Base-by-base conservation (phyloP, 2,113 vertebrate species). In the rabbit (Oryctolagus cuniculus) region DNA sequence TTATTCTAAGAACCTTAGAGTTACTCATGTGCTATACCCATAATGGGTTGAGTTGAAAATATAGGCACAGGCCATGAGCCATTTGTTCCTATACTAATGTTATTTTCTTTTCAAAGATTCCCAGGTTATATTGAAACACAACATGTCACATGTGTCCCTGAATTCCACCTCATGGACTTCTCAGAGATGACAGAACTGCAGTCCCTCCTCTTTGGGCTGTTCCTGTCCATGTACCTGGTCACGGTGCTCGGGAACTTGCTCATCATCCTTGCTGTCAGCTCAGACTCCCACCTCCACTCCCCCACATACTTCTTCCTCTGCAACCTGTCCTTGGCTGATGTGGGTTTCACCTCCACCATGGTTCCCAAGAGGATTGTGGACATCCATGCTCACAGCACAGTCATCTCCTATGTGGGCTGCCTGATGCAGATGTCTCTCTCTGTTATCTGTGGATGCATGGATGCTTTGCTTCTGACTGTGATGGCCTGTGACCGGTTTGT, bases 111-210 rank as follows among this genome's bases (percentile, higher is more conserved):
- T n/a, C n/a, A n/a, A n/a, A n/a, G n/a, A n/a, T n/a, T n/a, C n/a
- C n/a, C n/a, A n/a, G n/a, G n/a, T n/a, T n/a, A n/a, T n/a, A 79
- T 1, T 73, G 82, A 94, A 49, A n/a, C 8, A 67, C 44, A 67
- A 58, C 58, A 87, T 51, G 15, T 74, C 66, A 90, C 66, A 73
- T 44, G 8, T 29, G 8, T 91, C 44, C 38, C 73, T 49, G 81
- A 94, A 79, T 90, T 90, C n/a, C 10, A 61, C 29, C 86, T 89
- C 36, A 49, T 63, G 63, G 44, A 29, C 16, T 36, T 94, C 87
- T 79, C 69, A 16, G 77, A 91, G 7, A 38, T 38, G 29, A 87
- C 51, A 36, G 75, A 16, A 21, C 16, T 82, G 11, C 83, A 91
- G 11, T 58, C 75, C 5, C 8, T 91, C 8, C 29, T 87, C 58